Evolutionary conservation across 2,797 vertebrate species (phyloP).

Genomic region (Manis crassicaudata): DNA sequence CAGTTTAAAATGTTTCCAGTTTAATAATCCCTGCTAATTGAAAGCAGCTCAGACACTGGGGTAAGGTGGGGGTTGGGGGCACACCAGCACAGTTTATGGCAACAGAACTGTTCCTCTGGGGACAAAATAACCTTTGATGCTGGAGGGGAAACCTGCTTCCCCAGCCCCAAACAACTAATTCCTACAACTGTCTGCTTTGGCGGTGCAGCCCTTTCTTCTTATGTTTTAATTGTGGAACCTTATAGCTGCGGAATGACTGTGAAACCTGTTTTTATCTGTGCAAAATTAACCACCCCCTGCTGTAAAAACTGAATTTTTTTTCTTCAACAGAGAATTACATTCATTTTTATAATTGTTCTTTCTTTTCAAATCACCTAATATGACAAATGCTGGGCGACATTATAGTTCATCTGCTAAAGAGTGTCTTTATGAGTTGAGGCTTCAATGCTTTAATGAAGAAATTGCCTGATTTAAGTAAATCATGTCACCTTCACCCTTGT

Average conservation of each 20-base stretch:
- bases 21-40: slow-evolving; percentile 80
- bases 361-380: slow-evolving; percentile 81
- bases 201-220: slow-evolving; percentile 57
- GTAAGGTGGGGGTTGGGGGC: background rate
- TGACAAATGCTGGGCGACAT: slow-evolving; percentile 76
- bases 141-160: background rate
- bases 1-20: slow-evolving; percentile 73
- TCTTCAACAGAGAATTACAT: slow-evolving; percentile 75
- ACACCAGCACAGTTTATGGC: background rate
- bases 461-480: slow-evolving; percentile 82
- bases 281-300: slow-evolving; percentile 79
- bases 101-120: background rate
- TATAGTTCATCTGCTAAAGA: slow-evolving; percentile 81
- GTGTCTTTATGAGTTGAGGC: slow-evolving; percentile 78
- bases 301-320: slow-evolving; percentile 70
- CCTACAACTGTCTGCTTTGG: slow-evolving; percentile 49
- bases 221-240: slow-evolving; percentile 71
- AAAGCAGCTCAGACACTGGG: slow-evolving; percentile 50
- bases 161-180: slow-evolving; percentile 46
- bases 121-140: slow-evolving; percentile 59
- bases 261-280: slow-evolving; percentile 68
- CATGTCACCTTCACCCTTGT: slow-evolving; percentile 80
- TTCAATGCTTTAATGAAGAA: slow-evolving; percentile 80
- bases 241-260: slow-evolving; percentile 62
- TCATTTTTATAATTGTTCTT: slow-evolving; percentile 84